These are phyloP conservation scores for Drosophila macrospina DNA, from an alignment of 2,888 invertebrate species.

Conservation along the genomic window DNA sequence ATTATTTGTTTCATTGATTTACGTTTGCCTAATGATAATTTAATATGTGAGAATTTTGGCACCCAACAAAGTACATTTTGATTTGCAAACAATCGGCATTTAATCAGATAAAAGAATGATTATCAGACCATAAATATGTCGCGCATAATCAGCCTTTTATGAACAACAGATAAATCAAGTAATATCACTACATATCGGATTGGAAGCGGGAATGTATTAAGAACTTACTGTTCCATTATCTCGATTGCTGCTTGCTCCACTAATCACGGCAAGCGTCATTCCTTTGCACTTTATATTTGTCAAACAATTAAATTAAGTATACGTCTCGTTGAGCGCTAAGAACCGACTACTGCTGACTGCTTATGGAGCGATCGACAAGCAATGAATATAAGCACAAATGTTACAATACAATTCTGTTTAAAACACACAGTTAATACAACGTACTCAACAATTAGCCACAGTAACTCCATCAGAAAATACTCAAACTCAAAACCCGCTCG, in stretches of 20 bases:
- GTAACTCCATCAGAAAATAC: slow-evolving; percentile 44
- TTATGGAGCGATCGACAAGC: slow-evolving; percentile 61
- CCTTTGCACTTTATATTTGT: slow-evolving; percentile 17
- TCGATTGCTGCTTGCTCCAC: slow-evolving; percentile 44
- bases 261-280: slow-evolving; percentile 60
- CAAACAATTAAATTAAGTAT: slow-evolving; percentile 55
- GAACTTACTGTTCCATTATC: slow-evolving; percentile 66
- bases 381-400: slow-evolving; percentile 63
- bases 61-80: slow-evolving; percentile 20
- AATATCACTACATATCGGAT: neutral
- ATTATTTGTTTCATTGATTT: slow-evolving; percentile 19
- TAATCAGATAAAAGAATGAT: slow-evolving; percentile 19
- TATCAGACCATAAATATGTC: slow-evolving; percentile 42
- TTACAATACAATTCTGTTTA: slow-evolving; percentile 56
- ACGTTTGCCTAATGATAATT: slow-evolving; percentile 21
- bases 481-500: slow-evolving; percentile 64
- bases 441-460: slow-evolving; percentile 33
- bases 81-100: slow-evolving; percentile 31
- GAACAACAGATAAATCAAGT: slow-evolving; percentile 24
- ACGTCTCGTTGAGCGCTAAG: slow-evolving; percentile 42
- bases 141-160: slow-evolving; percentile 27
- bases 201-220: slow-evolving; percentile 1
- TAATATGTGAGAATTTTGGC: slow-evolving; percentile 24
- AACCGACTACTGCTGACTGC: slow-evolving; percentile 37
- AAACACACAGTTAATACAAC: slow-evolving; percentile 42